Evolutionary conservation across 2,113 vertebrate species (phyloP).

Genomic region (Oryctolagus cuniculus): DNA sequence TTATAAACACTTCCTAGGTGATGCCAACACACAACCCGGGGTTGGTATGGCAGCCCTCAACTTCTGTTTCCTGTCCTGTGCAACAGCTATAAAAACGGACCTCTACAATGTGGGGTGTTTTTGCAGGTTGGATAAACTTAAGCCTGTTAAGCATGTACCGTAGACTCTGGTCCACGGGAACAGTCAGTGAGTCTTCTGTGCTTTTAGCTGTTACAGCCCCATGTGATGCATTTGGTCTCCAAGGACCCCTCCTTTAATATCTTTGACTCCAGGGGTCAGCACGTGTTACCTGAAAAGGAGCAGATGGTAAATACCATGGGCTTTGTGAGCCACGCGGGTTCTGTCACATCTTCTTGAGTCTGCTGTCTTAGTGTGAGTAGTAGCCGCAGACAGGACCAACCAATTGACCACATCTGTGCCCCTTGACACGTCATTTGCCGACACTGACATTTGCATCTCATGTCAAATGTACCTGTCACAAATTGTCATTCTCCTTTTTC

Average conservation of each 20-base stretch:
- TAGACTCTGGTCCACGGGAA: neutral
- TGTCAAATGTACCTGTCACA: neutral
- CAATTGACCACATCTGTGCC: fast-evolving
- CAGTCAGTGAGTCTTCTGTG: neutral
- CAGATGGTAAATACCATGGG: neutral
- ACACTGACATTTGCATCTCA: neutral
- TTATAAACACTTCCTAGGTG: neutral
- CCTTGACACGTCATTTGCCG: fast-evolving
- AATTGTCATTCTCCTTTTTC: neutral
- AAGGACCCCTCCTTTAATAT: neutral
- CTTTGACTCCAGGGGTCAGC: slow-evolving; percentile 8
- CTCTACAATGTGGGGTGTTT: neutral
- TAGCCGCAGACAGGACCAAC: fast-evolving
- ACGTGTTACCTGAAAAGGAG: neutral
- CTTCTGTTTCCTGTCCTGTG: neutral
- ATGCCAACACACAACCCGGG: neutral
- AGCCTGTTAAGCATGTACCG: neutral
- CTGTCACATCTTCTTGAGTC: neutral
- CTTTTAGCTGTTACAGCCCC: neutral
- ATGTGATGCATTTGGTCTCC: neutral
- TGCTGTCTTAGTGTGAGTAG: neutral
- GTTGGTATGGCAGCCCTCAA: neutral
- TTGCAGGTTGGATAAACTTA: neutral
- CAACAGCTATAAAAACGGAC: neutral
- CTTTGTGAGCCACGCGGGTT: fast-evolving